Base-by-base conservation (phyloP, 2,797 vertebrate species). In the Rhinella marina region DNA sequence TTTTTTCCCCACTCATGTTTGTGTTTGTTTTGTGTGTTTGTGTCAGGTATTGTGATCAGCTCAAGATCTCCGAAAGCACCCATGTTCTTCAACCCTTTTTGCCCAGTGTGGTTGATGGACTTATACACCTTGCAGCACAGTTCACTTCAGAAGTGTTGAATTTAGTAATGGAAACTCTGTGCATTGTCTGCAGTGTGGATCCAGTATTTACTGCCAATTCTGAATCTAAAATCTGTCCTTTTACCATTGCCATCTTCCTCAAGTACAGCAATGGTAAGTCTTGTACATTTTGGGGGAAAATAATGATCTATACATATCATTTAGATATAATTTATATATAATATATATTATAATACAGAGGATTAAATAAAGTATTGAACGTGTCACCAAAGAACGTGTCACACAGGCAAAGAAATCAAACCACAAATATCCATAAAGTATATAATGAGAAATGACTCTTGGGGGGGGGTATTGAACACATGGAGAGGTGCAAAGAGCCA, bases 91-190 rank as follows among this genome's bases (percentile, higher is more conserved):
- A 97, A 94, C 98, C 98, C 12, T 99, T 97, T 94, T 96, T 99
- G 29, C 98, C 98, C 90, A 98, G 96, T 91, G 93, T 99, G 90
- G 95, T 99, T 12, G 98, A 99, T 82, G 98, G 98, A 17, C 94
- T 99, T 87, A 96, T 99, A 86, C 98, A 99, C 91, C 95, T 99
- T 87, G 98, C 98, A 0, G 97, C 98, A n/a, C 98, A 99, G 93
- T 99, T 99, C 95, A 99, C 97, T 91, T 98, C 98, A 0, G 98
- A 99, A 91, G 98, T 99, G 84, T 97, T 99, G 61, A 99, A 98
- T 86, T 95, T 99, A 0, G 98, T 99, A 93, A 98, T 99, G 98
- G 98, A 99, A 93, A 99, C 98, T 0, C 94, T 99, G 75, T 99
- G 98, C 92, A 98, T 99, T 12, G 98, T 99, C n/a, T 99, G 98